Evolutionary conservation across 2,888 invertebrate genomes (phyloP).

Genomic region (Branchellion lobata): DNA sequence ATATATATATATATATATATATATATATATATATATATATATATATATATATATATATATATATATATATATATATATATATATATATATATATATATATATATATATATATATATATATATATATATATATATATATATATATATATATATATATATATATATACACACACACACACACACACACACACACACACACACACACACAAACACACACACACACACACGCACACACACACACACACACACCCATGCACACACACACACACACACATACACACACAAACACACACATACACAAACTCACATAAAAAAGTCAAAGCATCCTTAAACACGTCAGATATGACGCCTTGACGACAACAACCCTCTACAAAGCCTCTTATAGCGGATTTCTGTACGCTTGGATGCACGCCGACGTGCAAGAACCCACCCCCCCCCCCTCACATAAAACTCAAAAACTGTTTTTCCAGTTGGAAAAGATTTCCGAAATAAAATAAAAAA

Average conservation of each 20-base stretch:
- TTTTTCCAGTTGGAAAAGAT: too few species aligned
- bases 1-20: neutral
- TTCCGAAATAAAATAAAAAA: too few species aligned
- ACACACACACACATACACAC: slow-evolving; percentile 18
- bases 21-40: neutral
- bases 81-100: neutral
- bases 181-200: slow-evolving; percentile 26
- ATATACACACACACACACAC: neutral
- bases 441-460: too few species aligned
- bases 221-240: slow-evolving; percentile 25
- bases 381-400: too few species aligned
- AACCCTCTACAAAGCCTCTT: too few species aligned
- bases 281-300: slow-evolving; percentile 7
- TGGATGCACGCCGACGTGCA: too few species aligned
- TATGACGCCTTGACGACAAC: too few species aligned
- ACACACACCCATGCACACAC: slow-evolving; percentile 7
- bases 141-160: neutral
- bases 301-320: neutral
- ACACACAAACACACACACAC: slow-evolving; percentile 16
- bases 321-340: too few species aligned
- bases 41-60: neutral
- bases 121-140: neutral
- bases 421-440: too few species aligned
- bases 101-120: neutral
- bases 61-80: neutral